A percentile compares a stretch with the other conserved stretches of the same genome.
phyloP scores from a whole-genome alignment of 2,888 invertebrate species.

The Drosophila subsilvestris region DNA sequence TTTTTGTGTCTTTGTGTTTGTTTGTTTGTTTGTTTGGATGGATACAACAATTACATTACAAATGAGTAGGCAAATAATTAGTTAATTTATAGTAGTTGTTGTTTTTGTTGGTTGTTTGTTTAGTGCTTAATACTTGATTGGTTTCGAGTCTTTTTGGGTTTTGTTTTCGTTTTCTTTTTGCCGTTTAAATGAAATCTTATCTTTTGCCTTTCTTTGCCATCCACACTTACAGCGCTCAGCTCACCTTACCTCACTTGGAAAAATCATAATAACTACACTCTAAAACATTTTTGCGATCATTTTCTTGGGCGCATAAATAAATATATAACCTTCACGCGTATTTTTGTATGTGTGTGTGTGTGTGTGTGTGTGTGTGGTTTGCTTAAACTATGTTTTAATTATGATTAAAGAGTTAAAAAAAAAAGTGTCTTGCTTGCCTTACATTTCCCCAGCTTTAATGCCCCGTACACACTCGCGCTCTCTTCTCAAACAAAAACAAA shows the following conservation, averaged over 20 bases:
- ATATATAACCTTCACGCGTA: too few relatives aligned
- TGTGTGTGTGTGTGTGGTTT: slow-evolving; percentile 49
- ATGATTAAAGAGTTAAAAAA: slow-evolving; percentile 66
- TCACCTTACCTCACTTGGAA: slow-evolving; percentile 9
- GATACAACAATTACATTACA: slow-evolving; percentile 36
- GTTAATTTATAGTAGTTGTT: slow-evolving; percentile 50
- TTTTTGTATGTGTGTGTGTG: slow-evolving; percentile 40
- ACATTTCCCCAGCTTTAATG: slow-evolving; percentile 17
- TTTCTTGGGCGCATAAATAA: slow-evolving; percentile 66
- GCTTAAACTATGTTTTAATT: slow-evolving; percentile 76
- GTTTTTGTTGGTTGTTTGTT: slow-evolving; percentile 56
- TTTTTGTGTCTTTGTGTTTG: slow-evolving; percentile 39
- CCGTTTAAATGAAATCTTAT: slow-evolving; percentile 42
- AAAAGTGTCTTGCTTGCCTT: slow-evolving; percentile 69
- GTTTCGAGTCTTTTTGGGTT: slow-evolving; percentile 83
- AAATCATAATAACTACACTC: slow-evolving; percentile 47
- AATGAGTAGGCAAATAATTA: slow-evolving; percentile 63
- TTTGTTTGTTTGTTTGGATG: slow-evolving; percentile 62
- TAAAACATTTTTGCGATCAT: slow-evolving; percentile 36
- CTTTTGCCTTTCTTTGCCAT: not conserved
- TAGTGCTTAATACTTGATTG: slow-evolving; percentile 84
- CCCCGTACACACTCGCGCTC: not conserved
- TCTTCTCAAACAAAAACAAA: not conserved
- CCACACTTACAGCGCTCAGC: not conserved
- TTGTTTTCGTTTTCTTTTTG: slow-evolving; percentile 49